Base-by-base conservation (phyloP, 2,888 invertebrate species). In the Augiades crinisus region DNA sequence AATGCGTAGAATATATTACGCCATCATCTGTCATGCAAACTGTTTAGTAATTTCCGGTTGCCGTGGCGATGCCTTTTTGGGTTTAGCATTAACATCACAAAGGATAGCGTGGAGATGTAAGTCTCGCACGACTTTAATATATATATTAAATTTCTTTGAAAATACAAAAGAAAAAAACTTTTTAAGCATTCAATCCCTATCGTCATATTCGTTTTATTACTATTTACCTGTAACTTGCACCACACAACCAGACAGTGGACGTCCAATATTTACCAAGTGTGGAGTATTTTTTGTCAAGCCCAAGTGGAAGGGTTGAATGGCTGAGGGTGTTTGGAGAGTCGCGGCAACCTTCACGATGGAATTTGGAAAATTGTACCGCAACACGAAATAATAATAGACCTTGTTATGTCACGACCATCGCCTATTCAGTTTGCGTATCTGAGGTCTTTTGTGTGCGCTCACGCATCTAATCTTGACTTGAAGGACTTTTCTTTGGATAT, bases 261-360 rank as follows among this genome's bases (percentile, higher is more conserved):
- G 69, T 68, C 68, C 73, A 87, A 89, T 88, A 89, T 88, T 89
- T 78, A 86, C 87, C 64, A 64, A 81, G 75, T 75, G 76, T 79
- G 76, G 76, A 84, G 86, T 86, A 86, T 85, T 88, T 88, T 88
- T 88, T 87, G 87, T 89, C 81, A 81, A 75, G 81, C 82, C 73
- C 77, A 67, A 81, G 78, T 81, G 73, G 82, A 84, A 87, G 88
- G 88, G 87, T 87, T 89, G 88, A 88, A 89, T 86, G 84, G 84
- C 74, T 77, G 74, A 74, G 80, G 80, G 78, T 88, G 78, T 88
- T 85, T 84, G 75, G 66, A 73, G 75, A 83, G 81, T 65, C 63
- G 62, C 70, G 61, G 68, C 74, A 68, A 68, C 70, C 69, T 73
- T 71, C 67, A 58, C 65, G 60, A 59, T 63, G 72, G 75, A 74